Base-by-base conservation (phyloP, 2,797 vertebrate genomes). In the Hemitrygon akajei region DNA sequence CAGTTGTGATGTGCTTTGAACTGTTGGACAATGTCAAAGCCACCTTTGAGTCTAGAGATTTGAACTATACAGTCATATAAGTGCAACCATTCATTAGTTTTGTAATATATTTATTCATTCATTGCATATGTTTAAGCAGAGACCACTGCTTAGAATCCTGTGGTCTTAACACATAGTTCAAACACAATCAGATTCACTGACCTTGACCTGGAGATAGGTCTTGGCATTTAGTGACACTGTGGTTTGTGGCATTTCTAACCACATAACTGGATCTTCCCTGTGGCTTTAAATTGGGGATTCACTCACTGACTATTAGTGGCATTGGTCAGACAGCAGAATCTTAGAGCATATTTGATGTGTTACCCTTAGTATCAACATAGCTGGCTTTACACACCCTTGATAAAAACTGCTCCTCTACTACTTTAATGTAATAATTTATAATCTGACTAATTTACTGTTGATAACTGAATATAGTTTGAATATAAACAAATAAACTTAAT, bases 221-320 rank as follows among this genome's bases (percentile, higher is more conserved):
- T 95, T 89, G 95, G 95, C 94, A 93, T 95, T 94, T 94, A 95
- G 95, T 95, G 96, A 95, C 95, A 95, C 95, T 96, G 96, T 95
- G 97, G 97, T 97, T 96, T 97, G 97, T 93, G 96, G 96, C 94
- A 94, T 94, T 92, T 95, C 94, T 95, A 95, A 96, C 97, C 97
- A 77, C 96, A 96, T 95, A 97, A 97, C 94, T 95, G 84, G 95
- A 97, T 97, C 97, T 96, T 97, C 95, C 94, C 94, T 94, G 95
- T 95, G 96, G 96, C 95, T 95, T 95, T 93, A 94, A 94, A 95
- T 94, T 94, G 94, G 94, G 76, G 69, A 7, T 47, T 94, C 95
- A 95, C 96, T 96, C 94, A 95, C 80, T 94, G 94, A 94, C 95
- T 97, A 97, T 97, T 97, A 96, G 96, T 95, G 86, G 56, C 93